Evolutionary conservation across 2,888 invertebrate genomes (phyloP).

Genomic region (Unio delphinus): DNA sequence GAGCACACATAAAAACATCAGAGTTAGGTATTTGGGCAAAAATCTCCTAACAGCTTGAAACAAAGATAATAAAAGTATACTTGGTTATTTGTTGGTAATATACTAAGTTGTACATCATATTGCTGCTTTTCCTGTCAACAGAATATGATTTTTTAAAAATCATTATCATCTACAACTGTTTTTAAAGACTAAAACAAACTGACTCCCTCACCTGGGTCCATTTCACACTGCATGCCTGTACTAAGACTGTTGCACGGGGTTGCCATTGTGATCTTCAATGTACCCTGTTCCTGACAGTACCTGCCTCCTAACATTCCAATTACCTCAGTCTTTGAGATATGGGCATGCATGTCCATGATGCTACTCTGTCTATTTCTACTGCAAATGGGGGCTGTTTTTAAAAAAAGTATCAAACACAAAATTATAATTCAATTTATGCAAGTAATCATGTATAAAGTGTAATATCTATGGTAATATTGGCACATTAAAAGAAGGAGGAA

Average conservation of each 20-base stretch:
- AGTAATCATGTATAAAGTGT: too few species aligned
- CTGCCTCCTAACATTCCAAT: constrained; percentile 82
- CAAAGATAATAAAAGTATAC: too few species aligned
- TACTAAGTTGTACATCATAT: too few species aligned
- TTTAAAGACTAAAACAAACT: background rate
- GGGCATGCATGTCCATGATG: constrained; percentile 82
- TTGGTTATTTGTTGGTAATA: too few species aligned
- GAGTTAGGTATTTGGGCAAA: too few species aligned
- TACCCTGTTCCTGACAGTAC: constrained; percentile 67
- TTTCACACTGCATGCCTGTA: constrained; percentile 82
- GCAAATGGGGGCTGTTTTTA: constrained; percentile 77
- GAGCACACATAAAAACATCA: too few species aligned
- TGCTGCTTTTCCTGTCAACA: too few species aligned
- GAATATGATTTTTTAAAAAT: too few species aligned
- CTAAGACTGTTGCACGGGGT: constrained; percentile 79
- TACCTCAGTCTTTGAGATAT: constrained; percentile 81
- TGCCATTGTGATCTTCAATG: constrained; percentile 75
- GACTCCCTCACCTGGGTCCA: constrained; percentile 79
- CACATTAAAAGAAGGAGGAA: too few species aligned
- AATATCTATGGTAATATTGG: too few species aligned
- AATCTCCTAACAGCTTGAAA: too few species aligned
- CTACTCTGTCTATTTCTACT: constrained; percentile 77
- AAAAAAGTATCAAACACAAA: background rate
- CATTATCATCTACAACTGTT: background rate
- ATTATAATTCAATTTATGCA: too few species aligned